Evolutionary conservation across 2,113 vertebrate genomes (phyloP), one percentile per base, ranked within the genome.

Genomic region (Scophthalmus maximus): DNA sequence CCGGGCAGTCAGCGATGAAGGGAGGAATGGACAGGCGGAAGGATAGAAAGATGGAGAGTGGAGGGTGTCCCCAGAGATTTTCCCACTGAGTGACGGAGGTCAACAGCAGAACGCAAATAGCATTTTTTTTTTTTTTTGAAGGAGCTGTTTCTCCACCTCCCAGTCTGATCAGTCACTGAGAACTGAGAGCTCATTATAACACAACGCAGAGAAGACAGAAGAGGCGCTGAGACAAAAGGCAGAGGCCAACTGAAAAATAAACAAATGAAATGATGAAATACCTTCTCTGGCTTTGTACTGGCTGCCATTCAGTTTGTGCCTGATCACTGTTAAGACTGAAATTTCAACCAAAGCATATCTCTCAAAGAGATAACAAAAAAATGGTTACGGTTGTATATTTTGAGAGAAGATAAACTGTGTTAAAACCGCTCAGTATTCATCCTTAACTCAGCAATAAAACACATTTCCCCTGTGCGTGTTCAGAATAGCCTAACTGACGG

Each of bases 41-140:
- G 58, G 75, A 78, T 32, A 42, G 55, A 71, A 60, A 46, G 80
- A 73, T 27, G 62, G 61, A 69, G 73, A 74, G 57, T 2, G n/a
- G 26, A 72, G 68, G 42, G 38, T 46, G 66, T 68, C 85, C 66
- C 72, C 9, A 22, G 84, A 85, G 84, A 76, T 55, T 72, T 73
- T 65, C 9, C 51, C 46, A 78, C 58, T 77, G 75, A 83, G 73
- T 86, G 63, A 79, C 66, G n/a, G 75, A 81, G 80, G 83, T 87
- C 75, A 86, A 85, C 69, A 75, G 55, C 57, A 70, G 71, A 85
- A 82, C 80, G 73, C 71, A 79, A 84, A 81, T 78, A 75, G 62
- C n/a, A 6, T 57, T 72, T 61, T 73, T 55, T 67, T 59, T 52
- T 73, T 55, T 67, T 59, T 52, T 72, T 85, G 27, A 42, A 53